Base-by-base conservation (phyloP, 2,888 invertebrate genomes). In the Polyommatus iphigenia region DNA sequence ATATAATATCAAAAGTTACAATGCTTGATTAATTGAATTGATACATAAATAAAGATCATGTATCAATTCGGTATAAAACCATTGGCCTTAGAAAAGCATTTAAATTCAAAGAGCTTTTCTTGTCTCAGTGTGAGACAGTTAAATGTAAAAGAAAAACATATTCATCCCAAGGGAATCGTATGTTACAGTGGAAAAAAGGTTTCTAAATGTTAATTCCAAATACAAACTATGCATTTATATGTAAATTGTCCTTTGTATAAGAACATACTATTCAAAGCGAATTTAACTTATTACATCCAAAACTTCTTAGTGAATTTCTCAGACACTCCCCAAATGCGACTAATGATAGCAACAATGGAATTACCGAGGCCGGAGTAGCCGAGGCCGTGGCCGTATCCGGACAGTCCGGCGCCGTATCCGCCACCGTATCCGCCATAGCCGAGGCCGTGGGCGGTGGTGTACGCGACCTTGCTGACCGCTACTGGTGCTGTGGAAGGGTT, bases 401-500 rank as follows among this genome's bases (percentile, higher is more conserved):
- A 32, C 82, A 82, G 75, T 83, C 84, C 82, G 50, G 82, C 85
- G 78, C 83, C 82, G 82, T 85, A 84, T 78, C 85, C 85, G 41
- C 85, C 85, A 24, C 83, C 82, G 54, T 82, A 81, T 46, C 84
- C 83, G 57, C 85, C 83, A 46, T 76, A 76, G 6, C 76, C 77
- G 71, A 77, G 77, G 46, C 77, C 77, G 79, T 85, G 83, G 57
- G 80, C 81, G 75, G 82, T 84, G 82, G 82, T 85, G 86, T 83
- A 83, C 46, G 83, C 80, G 24, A 81, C 78, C 80, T 83, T 82
- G 79, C 82, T 83, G n/a, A 83, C 81, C n/a, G 81, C 82, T 67
- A 82, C 81, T 29, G 82, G 82, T 18, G 81, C 81, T 77, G 77
- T 76, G 76, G 71, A 20, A 57, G 78, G 8, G 67, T 54, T 76